Conservation (phyloP, 35 echinoderm and acorn worm genomes). For the Ophioderma brevispina region DNA sequence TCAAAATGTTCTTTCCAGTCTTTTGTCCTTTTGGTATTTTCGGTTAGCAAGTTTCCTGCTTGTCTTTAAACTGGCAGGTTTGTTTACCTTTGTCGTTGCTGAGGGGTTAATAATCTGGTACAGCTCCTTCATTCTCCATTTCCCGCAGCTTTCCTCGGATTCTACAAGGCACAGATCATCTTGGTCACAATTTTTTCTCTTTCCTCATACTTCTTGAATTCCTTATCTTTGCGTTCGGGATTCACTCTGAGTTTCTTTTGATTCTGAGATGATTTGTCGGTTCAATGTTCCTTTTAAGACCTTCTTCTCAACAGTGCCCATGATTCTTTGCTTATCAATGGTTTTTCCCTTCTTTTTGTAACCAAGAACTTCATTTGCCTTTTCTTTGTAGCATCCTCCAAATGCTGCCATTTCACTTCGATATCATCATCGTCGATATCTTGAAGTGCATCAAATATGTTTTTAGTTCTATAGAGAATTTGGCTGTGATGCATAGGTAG, state of each 20-base stretch:
- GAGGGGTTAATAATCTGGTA: neutral
- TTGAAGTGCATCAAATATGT: neutral
- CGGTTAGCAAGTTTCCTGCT: too few relatives aligned
- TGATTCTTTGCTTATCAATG: conserved; percentile 12
- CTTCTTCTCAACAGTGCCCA: conserved; percentile 13
- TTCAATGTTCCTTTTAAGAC: neutral
- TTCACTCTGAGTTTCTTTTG: conserved; percentile 3
- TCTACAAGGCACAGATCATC: neutral
- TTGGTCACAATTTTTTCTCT: neutral
- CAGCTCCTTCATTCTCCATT: conserved; percentile 19
- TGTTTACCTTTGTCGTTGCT: conserved; percentile 17
- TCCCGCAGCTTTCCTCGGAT: neutral
- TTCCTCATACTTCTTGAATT: conserved; percentile 4
- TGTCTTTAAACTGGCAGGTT: neutral
- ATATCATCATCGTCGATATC: neutral
- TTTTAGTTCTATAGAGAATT: neutral
- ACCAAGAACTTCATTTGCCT: neutral
- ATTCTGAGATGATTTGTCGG: conserved; percentile 24
- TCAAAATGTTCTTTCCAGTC: too few relatives aligned
- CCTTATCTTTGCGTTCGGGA: conserved; percentile 15
- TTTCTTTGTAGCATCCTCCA: conserved; percentile 7
- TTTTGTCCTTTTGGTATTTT: too few relatives aligned
- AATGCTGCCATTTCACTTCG: neutral
- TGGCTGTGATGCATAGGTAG: neutral
- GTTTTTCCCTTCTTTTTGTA: too few relatives aligned